Conservation (phyloP, 2,113 vertebrate genomes). For the Trinectes maculatus region DNA sequence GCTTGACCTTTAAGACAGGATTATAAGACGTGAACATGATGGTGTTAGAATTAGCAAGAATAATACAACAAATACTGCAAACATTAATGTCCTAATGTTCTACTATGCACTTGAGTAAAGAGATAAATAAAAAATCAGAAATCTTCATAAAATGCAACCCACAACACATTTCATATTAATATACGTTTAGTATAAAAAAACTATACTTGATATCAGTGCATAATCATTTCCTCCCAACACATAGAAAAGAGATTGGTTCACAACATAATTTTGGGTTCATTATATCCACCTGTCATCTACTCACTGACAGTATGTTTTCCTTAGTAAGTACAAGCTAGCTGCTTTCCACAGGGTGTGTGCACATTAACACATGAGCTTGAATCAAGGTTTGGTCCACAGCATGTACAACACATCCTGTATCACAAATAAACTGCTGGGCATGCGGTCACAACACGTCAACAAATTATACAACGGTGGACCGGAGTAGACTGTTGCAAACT, state of each 20-base stretch:
- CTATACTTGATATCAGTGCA: constrained; percentile 82
- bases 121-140: constrained; percentile 53
- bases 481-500: constrained; percentile 42
- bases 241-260: constrained; percentile 47
- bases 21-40: constrained; percentile 10
- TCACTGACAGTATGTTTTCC: constrained; percentile 9
- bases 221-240: constrained; percentile 66
- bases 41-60: constrained; percentile 22
- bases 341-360: constrained; percentile 21
- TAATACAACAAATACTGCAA: constrained; percentile 41
- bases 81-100: constrained; percentile 52
- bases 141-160: constrained; percentile 36
- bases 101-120: constrained; percentile 25
- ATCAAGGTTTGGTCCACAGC: constrained; percentile 12
- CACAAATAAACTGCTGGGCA: background rate
- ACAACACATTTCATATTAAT: constrained; percentile 65
- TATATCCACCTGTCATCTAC: constrained; percentile 30
- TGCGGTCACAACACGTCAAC: constrained; percentile 28
- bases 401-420: background rate
- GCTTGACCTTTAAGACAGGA: constrained; percentile 1
- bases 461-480: constrained; percentile 22
- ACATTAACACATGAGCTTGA: background rate
- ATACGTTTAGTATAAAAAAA: constrained; percentile 75
- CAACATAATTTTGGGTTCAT: constrained; percentile 44
- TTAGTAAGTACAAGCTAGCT: constrained; percentile 34